phyloP scores from a whole-genome alignment of 2,888 invertebrate genomes.

The Dromius quadrimaculatus region DNA sequence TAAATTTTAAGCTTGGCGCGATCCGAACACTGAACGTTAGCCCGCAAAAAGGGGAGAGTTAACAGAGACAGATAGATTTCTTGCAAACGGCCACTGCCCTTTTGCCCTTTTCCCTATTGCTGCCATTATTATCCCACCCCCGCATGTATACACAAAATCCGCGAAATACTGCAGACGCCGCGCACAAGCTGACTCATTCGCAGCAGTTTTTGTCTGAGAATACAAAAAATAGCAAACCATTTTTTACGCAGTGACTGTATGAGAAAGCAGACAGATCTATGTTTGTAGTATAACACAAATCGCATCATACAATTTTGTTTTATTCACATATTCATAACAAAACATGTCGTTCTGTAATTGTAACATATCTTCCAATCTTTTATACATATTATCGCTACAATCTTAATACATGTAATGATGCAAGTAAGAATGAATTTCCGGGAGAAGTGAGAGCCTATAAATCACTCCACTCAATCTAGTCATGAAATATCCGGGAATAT shows the following conservation, averaged over 20 bases:
- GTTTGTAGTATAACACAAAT: too few species aligned
- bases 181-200: constrained; percentile 23
- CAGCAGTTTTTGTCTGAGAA: constrained; percentile 29
- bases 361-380: too few species aligned
- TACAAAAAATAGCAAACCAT: constrained; percentile 38
- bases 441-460: too few species aligned
- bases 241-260: constrained; percentile 44
- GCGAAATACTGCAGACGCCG: too few species aligned
- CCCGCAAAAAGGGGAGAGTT: constrained; percentile 19
- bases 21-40: background rate
- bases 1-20: constrained; percentile 25
- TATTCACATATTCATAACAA: too few species aligned
- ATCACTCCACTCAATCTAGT: too few species aligned
- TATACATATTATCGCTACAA: too few species aligned
- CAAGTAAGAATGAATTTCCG: too few species aligned
- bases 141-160: constrained; percentile 16
- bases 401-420: too few species aligned
- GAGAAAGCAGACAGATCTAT: constrained; percentile 23
- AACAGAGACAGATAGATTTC: constrained; percentile 29
- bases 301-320: too few species aligned
- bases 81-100: constrained; percentile 37
- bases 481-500: constrained; percentile 20
- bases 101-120: background rate
- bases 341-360: too few species aligned
- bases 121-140: background rate